These are phyloP conservation scores for Anabas testudineus DNA, from an alignment of 2,797 vertebrate genomes.

Conservation along the genomic window DNA sequence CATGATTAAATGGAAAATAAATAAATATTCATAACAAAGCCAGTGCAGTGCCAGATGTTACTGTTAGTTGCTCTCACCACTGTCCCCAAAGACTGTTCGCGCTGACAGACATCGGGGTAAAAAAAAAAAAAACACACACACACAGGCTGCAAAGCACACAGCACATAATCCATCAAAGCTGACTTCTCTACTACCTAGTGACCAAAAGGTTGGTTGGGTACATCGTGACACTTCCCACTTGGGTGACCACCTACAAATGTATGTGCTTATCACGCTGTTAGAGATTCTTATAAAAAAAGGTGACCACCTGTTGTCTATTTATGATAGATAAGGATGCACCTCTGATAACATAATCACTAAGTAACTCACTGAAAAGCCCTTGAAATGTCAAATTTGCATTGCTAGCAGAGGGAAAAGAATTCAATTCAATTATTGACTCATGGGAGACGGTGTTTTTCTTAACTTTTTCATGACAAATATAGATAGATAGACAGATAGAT, in stretches of 20 bases:
- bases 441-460: conserved; percentile 14
- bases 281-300: conserved; percentile 30
- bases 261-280: conserved; percentile 34
- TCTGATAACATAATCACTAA: conserved; percentile 45
- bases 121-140: conserved; percentile 38
- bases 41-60: conserved; percentile 76
- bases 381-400: conserved; percentile 69
- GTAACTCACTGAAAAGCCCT: conserved; percentile 38
- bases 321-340: conserved; percentile 41
- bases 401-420: conserved; percentile 10
- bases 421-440: conserved; percentile 26
- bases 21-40: conserved; percentile 74
- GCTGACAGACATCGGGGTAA: conserved; percentile 69
- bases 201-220: conserved; percentile 44
- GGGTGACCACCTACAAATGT: conserved; percentile 20
- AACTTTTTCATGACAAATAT: conserved; percentile 2
- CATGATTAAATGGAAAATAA: conserved; percentile 71
- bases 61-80: conserved; percentile 61
- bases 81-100: conserved; percentile 67
- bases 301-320: conserved; percentile 55
- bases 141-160: conserved; percentile 27
- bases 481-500: conserved; percentile 12
- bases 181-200: conserved; percentile 52
- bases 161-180: conserved; percentile 68
- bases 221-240: conserved; percentile 38